Conservation (phyloP, 2,888 invertebrate species). For the Ornithoptera priamus region DNA sequence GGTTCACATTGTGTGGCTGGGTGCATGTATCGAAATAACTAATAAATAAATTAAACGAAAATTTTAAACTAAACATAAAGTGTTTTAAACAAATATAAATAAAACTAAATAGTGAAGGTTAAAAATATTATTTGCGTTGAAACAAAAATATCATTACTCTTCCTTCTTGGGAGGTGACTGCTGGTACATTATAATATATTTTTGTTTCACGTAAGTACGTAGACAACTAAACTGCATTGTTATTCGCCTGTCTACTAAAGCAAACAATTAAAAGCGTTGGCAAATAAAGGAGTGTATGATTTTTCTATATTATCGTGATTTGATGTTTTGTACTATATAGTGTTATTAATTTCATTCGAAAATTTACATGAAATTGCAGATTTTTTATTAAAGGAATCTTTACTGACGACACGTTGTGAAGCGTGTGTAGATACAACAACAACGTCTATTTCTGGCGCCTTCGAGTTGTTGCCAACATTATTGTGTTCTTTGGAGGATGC, state of each 20-base stretch:
- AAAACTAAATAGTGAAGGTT: constrained; percentile 28
- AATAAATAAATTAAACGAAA: constrained; percentile 35
- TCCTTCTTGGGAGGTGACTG: background rate
- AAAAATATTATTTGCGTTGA: constrained; percentile 33
- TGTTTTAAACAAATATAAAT: constrained; percentile 30
- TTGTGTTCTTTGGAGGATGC: no score
- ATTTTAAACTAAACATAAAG: constrained; percentile 38
- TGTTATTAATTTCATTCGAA: background rate
- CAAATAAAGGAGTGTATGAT: constrained; percentile 28
- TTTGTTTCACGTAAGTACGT: constrained; percentile 42
- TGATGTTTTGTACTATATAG: constrained; percentile 32
- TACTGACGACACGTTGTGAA: no score
- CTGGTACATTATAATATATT: constrained; percentile 30
- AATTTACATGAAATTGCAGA: no score
- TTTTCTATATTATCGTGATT: constrained; percentile 31
- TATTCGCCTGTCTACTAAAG: constrained; percentile 34
- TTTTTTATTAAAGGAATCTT: no score
- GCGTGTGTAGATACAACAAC: no score
- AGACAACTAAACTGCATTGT: constrained; percentile 34
- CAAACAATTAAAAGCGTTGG: constrained; percentile 30
- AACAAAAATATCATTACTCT: constrained; percentile 29
- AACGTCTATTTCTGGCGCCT: no score
- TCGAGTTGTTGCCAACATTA: no score
- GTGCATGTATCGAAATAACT: constrained; percentile 71
- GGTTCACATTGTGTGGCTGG: constrained; percentile 76